Conservation (phyloP, 2,888 invertebrate genomes). For the Deilephila porcellus region DNA sequence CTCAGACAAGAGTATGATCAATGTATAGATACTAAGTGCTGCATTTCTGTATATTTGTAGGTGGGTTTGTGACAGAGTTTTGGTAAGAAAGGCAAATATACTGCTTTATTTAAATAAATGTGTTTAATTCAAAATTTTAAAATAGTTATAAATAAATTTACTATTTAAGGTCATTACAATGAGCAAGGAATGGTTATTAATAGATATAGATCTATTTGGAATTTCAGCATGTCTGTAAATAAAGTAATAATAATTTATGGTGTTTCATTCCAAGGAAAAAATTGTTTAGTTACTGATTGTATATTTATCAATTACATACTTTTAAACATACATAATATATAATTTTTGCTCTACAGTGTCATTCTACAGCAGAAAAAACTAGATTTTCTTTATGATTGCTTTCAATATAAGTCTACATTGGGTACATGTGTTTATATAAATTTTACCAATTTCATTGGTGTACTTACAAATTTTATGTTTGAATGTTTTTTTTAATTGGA, state of each 20-base stretch:
- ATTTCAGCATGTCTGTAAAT: constrained; percentile 4
- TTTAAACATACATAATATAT: constrained; percentile 70
- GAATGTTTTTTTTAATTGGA: constrained; percentile 33
- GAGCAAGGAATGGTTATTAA: background rate
- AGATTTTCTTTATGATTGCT: constrained; percentile 59
- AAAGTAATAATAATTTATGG: constrained; percentile 29
- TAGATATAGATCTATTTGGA: background rate
- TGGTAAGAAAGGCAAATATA: constrained; percentile 60
- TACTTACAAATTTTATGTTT: constrained; percentile 34
- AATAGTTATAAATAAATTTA: background rate
- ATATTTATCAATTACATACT: constrained; percentile 75
- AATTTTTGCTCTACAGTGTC: constrained; percentile 72
- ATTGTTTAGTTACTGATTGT: constrained; percentile 52
- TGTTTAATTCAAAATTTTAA: constrained; percentile 47
- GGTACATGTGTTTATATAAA: constrained; percentile 30
- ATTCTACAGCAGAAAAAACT: constrained; percentile 73
- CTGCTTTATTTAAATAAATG: constrained; percentile 47
- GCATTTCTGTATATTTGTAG: constrained; percentile 27
- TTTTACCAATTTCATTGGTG: constrained; percentile 48
- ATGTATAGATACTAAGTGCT: constrained; percentile 35
- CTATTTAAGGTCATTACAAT: constrained; percentile 1
- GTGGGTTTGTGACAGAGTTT: constrained; percentile 43
- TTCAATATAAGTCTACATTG: constrained; percentile 40
- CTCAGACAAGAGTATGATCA: constrained; percentile 83
- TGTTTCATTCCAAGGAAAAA: constrained; percentile 32